A percentile compares a stretch with the other conserved stretches of the same genome.
Conservation (phyloP, 2,113 vertebrate genomes). For the Nothocercus julius region DNA sequence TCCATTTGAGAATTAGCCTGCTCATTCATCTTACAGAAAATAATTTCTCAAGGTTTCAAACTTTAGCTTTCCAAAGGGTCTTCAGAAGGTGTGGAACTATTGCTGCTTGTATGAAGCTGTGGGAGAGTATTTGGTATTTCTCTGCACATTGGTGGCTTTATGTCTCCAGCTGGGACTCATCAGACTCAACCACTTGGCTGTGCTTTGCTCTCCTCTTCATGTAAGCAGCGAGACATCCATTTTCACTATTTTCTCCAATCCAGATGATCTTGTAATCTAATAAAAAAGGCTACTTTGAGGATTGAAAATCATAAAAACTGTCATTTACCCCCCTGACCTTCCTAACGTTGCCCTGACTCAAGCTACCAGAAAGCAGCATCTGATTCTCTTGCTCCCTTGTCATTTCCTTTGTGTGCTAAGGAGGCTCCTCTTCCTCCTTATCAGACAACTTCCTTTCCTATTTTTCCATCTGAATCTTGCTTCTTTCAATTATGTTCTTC, state of each 20-base stretch:
- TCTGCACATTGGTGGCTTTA: background rate
- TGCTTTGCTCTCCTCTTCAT: background rate
- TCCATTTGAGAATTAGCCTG: background rate
- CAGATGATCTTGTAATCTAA: background rate
- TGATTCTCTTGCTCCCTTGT: constrained; percentile 36
- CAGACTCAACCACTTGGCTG: background rate
- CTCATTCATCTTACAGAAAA: background rate
- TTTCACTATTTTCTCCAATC: constrained; percentile 15
- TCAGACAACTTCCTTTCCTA: background rate
- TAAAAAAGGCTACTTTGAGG: constrained; percentile 14
- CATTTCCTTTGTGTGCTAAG: background rate
- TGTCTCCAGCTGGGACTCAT: background rate
- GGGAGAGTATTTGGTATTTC: constrained; percentile 2
- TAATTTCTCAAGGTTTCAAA: background rate
- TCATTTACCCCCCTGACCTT: constrained; percentile 28
- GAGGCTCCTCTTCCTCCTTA: constrained; percentile 64
- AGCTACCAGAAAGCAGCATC: constrained; percentile 60
- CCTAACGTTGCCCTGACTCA: constrained; percentile 16
- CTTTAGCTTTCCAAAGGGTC: background rate
- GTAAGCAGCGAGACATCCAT: background rate
- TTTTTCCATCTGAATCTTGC: constrained; percentile 50
- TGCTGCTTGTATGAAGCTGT: background rate
- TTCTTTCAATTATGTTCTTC: constrained; percentile 1
- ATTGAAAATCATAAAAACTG: background rate
- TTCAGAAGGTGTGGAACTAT: background rate